Evolutionary conservation across 2,113 vertebrate species (phyloP).

Genomic region (Dasypus novemcinctus): DNA sequence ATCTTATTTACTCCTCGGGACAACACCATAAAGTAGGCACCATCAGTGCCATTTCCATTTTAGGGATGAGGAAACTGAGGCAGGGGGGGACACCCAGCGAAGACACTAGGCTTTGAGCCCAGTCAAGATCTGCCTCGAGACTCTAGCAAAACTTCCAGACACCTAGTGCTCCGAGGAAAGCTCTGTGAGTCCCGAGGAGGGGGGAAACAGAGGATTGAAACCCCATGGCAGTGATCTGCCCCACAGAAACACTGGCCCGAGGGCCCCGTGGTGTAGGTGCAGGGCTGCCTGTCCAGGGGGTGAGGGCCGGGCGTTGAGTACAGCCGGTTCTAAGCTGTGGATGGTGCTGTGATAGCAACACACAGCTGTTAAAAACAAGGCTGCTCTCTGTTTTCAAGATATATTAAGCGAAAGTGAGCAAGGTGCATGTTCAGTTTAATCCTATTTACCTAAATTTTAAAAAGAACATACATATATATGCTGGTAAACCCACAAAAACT

Average conservation of each 20-base stretch:
- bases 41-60: fast-evolving
- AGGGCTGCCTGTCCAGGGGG: not conserved
- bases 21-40: not conserved
- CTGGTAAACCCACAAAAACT: not conserved
- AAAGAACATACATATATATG: fast-evolving
- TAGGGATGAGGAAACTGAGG: not conserved
- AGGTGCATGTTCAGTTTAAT: not conserved
- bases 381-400: not conserved
- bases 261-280: not conserved
- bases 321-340: not conserved
- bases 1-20: too few relatives aligned
- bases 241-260: not conserved
- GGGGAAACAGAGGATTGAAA: not conserved
- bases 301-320: not conserved
- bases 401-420: not conserved
- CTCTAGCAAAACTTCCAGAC: not conserved
- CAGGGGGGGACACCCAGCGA: fast-evolving
- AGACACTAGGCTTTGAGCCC: too few relatives aligned
- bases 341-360: not conserved
- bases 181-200: not conserved
- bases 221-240: not conserved
- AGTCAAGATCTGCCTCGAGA: not conserved
- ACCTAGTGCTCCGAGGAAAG: not conserved
- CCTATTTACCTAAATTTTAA: not conserved
- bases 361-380: not conserved